phyloP scores from a whole-genome alignment of 2,113 vertebrate species.

The Saccopteryx leptura region DNA sequence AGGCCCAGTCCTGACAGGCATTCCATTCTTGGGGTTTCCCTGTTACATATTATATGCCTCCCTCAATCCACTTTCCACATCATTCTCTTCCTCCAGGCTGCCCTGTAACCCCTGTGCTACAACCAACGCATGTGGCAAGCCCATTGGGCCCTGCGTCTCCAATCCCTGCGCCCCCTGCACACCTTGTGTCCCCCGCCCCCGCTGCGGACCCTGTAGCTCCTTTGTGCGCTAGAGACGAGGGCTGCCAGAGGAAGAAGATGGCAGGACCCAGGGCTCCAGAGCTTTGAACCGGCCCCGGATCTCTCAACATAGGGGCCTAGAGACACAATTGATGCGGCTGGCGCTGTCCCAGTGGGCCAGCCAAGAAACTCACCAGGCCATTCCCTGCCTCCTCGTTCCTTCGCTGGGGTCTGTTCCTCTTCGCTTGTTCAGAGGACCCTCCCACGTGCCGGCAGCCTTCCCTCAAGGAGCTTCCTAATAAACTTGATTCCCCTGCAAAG shows the following conservation, averaged over 20 bases:
- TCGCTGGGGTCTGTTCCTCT: neutral
- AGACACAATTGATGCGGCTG: neutral
- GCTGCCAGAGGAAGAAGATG: neutral
- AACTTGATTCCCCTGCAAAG: constrained; percentile 73
- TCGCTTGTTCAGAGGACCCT: neutral
- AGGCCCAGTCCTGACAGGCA: neutral
- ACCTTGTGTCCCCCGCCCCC: constrained; percentile 57
- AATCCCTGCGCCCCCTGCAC: constrained; percentile 65
- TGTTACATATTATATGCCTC: neutral
- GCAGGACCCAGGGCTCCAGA: neutral
- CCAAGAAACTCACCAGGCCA: neutral
- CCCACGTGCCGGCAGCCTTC: neutral
- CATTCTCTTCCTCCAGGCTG: constrained; percentile 68
- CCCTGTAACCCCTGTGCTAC: constrained; percentile 79
- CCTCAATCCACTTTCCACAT: neutral
- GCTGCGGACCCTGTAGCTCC: constrained; percentile 76
- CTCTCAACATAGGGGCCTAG: neutral
- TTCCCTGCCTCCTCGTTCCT: neutral
- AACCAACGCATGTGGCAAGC: constrained; percentile 57
- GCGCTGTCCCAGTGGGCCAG: neutral
- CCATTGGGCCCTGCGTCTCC: constrained; percentile 48
- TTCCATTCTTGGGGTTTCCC: neutral
- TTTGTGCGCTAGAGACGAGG: constrained; percentile 61
- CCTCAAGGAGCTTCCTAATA: constrained; percentile 72
- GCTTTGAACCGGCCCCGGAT: neutral